Evolutionary conservation across 2,888 invertebrate genomes (phyloP).

Genomic region (Ornithoptera alexandrae): DNA sequence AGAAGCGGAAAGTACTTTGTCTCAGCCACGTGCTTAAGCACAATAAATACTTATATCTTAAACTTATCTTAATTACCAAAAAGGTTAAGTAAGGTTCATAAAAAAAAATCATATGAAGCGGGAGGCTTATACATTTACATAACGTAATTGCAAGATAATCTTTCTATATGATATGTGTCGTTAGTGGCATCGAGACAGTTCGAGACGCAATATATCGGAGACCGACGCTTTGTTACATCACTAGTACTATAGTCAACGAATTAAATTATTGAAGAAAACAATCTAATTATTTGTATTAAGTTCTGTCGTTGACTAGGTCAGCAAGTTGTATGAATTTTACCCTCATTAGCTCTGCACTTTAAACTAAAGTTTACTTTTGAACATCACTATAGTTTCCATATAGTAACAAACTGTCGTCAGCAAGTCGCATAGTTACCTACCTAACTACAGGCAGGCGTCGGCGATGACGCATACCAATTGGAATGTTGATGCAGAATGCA

Average conservation of each 20-base stretch:
- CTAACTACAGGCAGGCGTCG: conserved; percentile 41
- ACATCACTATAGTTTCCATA: neutral
- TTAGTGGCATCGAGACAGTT: conserved; percentile 40
- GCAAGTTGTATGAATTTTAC: neutral
- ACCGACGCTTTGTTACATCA: conserved; percentile 63
- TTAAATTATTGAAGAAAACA: neutral
- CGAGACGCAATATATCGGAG: conserved; percentile 38
- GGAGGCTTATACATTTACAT: conserved; percentile 22
- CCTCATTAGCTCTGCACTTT: neutral
- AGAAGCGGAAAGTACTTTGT: no score
- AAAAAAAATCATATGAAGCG: conserved; percentile 5
- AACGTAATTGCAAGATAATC: conserved; percentile 20
- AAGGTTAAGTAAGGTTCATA: no score
- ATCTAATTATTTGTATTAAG: neutral
- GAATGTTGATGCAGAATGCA: conserved; percentile 71
- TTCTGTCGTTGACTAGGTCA: neutral
- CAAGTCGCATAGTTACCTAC: conserved; percentile 37
- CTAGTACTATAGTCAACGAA: conserved; percentile 53
- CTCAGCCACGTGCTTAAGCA: no score
- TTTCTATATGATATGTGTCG: conserved; percentile 18
- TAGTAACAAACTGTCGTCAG: conserved; percentile 2
- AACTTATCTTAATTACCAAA: no score
- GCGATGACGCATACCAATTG: conserved; percentile 63
- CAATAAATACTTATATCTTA: no score
- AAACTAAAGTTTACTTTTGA: neutral